Percentiles rank a stretch among this genome's conserved stretches.
Conservation (phyloP, 2,797 vertebrate genomes). For the Tokudaia muenninki region DNA sequence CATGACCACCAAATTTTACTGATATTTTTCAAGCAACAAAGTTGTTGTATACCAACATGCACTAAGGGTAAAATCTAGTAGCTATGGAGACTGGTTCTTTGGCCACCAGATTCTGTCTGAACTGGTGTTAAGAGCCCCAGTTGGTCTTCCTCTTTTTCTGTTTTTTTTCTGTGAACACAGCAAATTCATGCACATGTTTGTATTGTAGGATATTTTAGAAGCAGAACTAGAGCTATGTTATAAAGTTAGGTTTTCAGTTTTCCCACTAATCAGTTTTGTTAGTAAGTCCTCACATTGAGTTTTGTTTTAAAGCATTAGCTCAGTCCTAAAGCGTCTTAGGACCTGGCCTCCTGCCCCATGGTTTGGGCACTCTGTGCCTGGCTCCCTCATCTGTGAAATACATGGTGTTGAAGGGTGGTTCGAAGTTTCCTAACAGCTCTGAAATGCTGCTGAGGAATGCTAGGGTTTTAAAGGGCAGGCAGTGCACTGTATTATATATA, state of each 20-base stretch:
- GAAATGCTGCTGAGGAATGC: conserved; percentile 42
- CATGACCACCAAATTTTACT: background rate
- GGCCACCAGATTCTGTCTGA: background rate
- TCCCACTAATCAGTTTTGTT: background rate
- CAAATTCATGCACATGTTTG: background rate
- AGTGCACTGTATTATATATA: conserved; percentile 55
- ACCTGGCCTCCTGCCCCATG: background rate
- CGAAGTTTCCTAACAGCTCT: conserved; percentile 38
- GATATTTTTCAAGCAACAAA: background rate
- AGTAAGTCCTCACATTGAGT: background rate
- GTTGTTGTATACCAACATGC: background rate
- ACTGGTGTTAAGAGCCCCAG: background rate
- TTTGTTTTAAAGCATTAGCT: conserved; percentile 24
- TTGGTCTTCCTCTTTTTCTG: background rate
- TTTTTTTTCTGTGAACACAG: background rate
- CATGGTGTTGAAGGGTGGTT: background rate
- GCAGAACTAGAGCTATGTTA: background rate
- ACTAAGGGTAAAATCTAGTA: conserved; percentile 25
- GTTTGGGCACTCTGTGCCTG: background rate
- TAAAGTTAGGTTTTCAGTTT: conserved; percentile 22
- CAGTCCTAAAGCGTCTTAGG: background rate
- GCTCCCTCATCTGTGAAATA: conserved; percentile 34
- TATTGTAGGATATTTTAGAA: background rate
- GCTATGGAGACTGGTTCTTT: background rate
- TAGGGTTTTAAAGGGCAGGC: conserved; percentile 35